Evolutionary conservation across 2,113 vertebrate genomes (phyloP), one percentile per base, ranked within the genome.

Genomic region (Oostethus manadensis): DNA sequence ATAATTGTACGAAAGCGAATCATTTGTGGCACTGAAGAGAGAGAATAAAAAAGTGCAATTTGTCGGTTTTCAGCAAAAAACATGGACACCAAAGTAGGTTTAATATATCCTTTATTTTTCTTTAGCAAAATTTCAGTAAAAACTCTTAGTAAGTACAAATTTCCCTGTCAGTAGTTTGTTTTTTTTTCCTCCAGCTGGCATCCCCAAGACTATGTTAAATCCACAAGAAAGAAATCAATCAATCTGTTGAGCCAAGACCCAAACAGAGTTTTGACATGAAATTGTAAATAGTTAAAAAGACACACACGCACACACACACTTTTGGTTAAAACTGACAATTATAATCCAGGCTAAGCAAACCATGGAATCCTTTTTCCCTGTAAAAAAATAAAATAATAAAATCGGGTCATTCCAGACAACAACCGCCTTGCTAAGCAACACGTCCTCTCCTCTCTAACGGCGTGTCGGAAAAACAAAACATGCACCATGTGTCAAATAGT

Each of bases 71-170:
- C 17, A 59, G 11, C 22, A 64, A 74, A 68, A 20, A 55, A 33
- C 48, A 73, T 4, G 2, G 42, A 77, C 50, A 44, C 40, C 21
- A 50, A 0, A 20, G 20, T 46, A 70, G 1, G 29, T 83, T 82
- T 81, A 71, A 85, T 87, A 88, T 80, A 85, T 70, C 61, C 73
- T 88, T 87, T 86, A 86, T 85, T 84, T 86, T 87, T 84, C 79
- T 82, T 88, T 83, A 83, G 84, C 81, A 87, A 85, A 83, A 71
- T 83, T 82, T 84, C 79, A 87, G 82, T 86, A 87, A 85, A 87
- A 87, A 84, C 73, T 84, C 70, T 83, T 71, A 67, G 66, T 73
- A 82, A 71, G 77, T 86, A 84, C 76, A 82, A 78, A 77, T 62
- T 79, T 87, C 71, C 84, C 82, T 78, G 79, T 88, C 87, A 87